These are phyloP conservation scores for Gerris buenoi DNA, from an alignment of 1,140 invertebrate species.

Conservation along the genomic window DNA sequence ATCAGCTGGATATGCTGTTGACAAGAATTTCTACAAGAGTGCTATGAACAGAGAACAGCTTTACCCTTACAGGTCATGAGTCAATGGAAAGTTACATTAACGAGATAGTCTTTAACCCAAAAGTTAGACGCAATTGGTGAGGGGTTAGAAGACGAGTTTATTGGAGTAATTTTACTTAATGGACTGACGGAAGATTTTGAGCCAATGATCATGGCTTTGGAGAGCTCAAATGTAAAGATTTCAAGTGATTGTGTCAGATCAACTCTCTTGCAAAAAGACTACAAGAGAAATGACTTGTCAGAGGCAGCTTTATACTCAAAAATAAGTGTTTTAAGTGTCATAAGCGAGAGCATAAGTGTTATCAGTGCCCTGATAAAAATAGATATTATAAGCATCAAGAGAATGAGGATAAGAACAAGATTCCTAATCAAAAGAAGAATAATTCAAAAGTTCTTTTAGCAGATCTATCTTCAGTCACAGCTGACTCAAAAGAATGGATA, in stretches of 20 bases:
- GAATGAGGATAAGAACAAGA: neutral
- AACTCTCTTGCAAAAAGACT: neutral
- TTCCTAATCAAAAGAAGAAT: neutral
- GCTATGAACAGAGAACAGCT: neutral
- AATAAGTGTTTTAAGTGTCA: neutral
- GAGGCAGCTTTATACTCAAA: neutral
- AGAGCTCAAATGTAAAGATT: slow-evolving; percentile 4
- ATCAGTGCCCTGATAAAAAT: neutral
- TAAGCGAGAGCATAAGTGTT: slow-evolving; percentile 3
- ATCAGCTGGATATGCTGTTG: neutral
- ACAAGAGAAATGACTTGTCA: neutral
- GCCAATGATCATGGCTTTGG: slow-evolving; percentile 4
- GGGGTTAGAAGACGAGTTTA: slow-evolving; percentile 7
- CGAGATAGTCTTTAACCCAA: neutral
- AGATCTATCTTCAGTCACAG: neutral
- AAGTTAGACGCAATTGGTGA: slow-evolving; percentile 3
- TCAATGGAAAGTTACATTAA: slow-evolving; percentile 5
- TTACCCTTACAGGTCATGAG: neutral
- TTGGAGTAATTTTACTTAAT: slow-evolving; percentile 6
- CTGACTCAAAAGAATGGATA: neutral
- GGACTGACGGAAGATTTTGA: slow-evolving; percentile 3
- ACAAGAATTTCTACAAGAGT: neutral
- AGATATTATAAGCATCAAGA: no score
- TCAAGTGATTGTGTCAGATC: slow-evolving; percentile 6
- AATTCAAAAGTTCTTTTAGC: neutral